Conservation (phyloP, 2,113 vertebrate genomes). For the Amblyopsis rosae region DNA sequence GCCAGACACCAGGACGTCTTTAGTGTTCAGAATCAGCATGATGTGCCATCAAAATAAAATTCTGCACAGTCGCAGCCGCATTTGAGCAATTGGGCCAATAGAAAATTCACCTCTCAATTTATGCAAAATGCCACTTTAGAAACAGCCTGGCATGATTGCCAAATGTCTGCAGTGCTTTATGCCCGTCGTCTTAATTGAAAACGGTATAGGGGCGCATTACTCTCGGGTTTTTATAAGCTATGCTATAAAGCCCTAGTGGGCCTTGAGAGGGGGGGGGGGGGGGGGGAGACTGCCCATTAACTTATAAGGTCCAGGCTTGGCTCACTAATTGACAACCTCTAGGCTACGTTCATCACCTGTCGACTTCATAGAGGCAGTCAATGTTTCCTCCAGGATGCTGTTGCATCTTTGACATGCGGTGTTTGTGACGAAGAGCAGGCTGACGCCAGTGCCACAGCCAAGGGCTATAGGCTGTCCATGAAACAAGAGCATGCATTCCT, state of each 20-base stretch:
- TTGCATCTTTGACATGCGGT: conserved; percentile 81
- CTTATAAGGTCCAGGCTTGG: conserved; percentile 84
- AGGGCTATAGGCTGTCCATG: conserved; percentile 74
- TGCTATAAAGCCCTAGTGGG: conserved; percentile 79
- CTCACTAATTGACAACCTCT: conserved; percentile 90
- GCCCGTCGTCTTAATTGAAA: conserved; percentile 74
- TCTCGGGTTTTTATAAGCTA: conserved; percentile 72
- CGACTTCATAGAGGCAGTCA: conserved; percentile 87
- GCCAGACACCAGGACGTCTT: conserved; percentile 64
- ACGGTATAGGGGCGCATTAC: conserved; percentile 78
- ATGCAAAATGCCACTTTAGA: conserved; percentile 65
- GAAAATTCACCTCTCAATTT: conserved; percentile 64
- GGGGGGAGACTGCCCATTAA: conserved; percentile 84
- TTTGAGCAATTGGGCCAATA: conserved; percentile 66
- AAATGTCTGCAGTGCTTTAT: conserved; percentile 71
- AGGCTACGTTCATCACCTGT: conserved; percentile 94
- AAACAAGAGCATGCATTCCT: conserved; percentile 67
- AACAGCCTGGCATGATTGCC: conserved; percentile 66
- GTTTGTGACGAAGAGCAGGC: conserved; percentile 86
- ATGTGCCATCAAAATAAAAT: conserved; percentile 67
- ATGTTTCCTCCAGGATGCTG: conserved; percentile 88
- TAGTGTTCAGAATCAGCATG: conserved; percentile 64
- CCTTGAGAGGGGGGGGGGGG: conserved; percentile 68
- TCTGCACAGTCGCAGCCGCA: conserved; percentile 63
- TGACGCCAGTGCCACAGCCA: conserved; percentile 62